Base-by-base conservation (phyloP, 2,888 invertebrate species). In the Thalpophila matura region DNA sequence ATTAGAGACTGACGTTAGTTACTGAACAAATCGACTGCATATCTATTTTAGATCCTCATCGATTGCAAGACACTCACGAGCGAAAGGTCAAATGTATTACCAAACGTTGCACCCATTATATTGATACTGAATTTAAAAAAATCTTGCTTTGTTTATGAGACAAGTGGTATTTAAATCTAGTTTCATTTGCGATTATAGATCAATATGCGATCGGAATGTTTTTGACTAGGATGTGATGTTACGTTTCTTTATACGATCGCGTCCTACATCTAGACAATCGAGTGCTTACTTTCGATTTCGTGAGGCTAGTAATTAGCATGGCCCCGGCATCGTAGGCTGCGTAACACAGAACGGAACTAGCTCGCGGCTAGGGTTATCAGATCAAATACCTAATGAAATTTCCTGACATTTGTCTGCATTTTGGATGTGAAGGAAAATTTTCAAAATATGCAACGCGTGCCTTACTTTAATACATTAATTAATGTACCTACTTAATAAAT, bases 291-390 rank as follows among this genome's bases (percentile, higher is more conserved):
- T 94, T 94, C 94, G 92, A 91, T 94, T 94, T 94, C 92, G 92
- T 92, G 93, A 91, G 90, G 88, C 84, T 83, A 83, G 85, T 90
- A 92, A 94, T 94, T 94, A 93, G 90, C 91, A 93, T 92, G 92
- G 91, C 90, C 91, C 89, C 90, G 89, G 84, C 89, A 89, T 90
- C 91, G 90, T 89, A 89, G 77, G 83, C 88, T 84, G 90, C 91
- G 92, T 90, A 90, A 89, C 82, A 85, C 89, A 89, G 88, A 90
- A 88, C 93, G 92, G 91, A 91, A 92, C 92, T 89, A 76, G 84
- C 82, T 61, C 72, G 49, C 35, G 59, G 46, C 76, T n/a, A n/a
- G n/a, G n/a, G n/a, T n/a, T n/a, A n/a, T n/a, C n/a, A n/a, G n/a
- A n/a, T n/a, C n/a, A n/a, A n/a, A n/a, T n/a, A n/a, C n/a, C n/a